Percentiles rank a stretch among this genome's conserved stretches.
These are phyloP conservation scores for Dryococelus australis DNA, from an alignment of 2,888 invertebrate genomes.

Conservation along the genomic window DNA sequence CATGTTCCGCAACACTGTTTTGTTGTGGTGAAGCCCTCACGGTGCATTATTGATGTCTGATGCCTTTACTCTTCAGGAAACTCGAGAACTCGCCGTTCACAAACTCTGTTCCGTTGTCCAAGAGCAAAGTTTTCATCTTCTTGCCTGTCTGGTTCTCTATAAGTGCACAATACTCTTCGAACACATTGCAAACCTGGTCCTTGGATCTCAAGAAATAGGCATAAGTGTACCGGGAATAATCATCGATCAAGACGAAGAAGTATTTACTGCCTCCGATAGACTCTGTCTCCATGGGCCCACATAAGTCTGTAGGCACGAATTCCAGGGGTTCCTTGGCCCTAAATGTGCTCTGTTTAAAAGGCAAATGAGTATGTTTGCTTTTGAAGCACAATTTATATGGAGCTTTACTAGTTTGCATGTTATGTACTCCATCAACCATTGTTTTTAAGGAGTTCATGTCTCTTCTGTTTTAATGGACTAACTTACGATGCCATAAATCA, in stretches of 20 bases:
- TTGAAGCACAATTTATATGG: not conserved
- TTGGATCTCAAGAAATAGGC: not conserved
- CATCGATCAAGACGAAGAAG: not conserved
- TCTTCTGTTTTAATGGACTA: not conserved
- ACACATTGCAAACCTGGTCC: not conserved
- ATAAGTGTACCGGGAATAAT: not conserved
- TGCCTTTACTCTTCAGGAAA: not conserved
- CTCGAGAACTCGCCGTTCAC: not conserved
- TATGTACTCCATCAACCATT: not conserved
- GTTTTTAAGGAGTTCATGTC: not conserved
- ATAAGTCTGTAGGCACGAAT: not conserved
- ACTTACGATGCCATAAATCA: not conserved
- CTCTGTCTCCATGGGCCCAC: too few relatives aligned
- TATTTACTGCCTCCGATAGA: not conserved
- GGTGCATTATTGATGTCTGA: not conserved
- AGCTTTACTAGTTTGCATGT: not conserved
- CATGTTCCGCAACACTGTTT: not conserved
- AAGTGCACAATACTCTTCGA: not conserved
- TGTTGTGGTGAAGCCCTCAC: not conserved
- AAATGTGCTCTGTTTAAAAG: not conserved
- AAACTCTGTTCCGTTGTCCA: not conserved
- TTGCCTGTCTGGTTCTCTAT: too few relatives aligned
- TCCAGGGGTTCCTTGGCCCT: not conserved
- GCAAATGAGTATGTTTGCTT: not conserved
- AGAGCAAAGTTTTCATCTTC: not conserved